These are phyloP conservation scores for Tragelaphus scriptus DNA, from an alignment of 2,113 vertebrate species.

Conservation along the genomic window DNA sequence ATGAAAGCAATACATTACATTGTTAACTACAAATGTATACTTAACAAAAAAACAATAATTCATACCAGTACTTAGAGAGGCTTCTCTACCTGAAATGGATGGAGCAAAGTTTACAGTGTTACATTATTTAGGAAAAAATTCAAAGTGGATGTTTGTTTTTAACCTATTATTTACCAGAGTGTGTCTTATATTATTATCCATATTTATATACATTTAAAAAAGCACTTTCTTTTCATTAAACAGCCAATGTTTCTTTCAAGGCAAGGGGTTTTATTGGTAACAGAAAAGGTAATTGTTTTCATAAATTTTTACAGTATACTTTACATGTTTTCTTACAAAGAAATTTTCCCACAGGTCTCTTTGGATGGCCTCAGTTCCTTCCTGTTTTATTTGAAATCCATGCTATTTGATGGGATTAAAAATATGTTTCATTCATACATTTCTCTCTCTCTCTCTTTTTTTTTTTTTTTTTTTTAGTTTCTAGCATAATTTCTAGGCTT, in stretches of 20 bases:
- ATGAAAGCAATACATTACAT: not conserved
- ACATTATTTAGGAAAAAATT: not conserved
- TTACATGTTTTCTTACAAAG: not conserved
- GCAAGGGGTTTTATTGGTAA: not conserved
- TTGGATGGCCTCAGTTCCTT: not conserved
- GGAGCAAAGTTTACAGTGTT: not conserved
- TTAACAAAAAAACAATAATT: not conserved
- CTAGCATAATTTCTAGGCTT: not conserved
- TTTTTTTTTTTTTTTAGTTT: not conserved
- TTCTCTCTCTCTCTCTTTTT: rapidly evolving
- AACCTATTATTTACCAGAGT: not conserved
- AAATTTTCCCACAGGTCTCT: not conserved
- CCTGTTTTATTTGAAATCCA: not conserved
- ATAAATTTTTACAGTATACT: not conserved
- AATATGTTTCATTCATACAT: not conserved
- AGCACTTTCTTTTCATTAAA: not conserved
- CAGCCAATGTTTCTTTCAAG: not conserved
- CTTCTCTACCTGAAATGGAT: not conserved
- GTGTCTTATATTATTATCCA: not conserved
- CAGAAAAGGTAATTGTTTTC: not conserved
- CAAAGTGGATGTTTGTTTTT: not conserved
- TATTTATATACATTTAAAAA: not conserved
- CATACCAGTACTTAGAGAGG: not conserved
- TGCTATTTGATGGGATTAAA: not conserved
- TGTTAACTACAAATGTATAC: not conserved